A percentile compares a stretch with the other conserved stretches of the same genome.
phyloP scores from a whole-genome alignment of 1,140 invertebrate genomes.

The Tetramorium simillimum region DNA sequence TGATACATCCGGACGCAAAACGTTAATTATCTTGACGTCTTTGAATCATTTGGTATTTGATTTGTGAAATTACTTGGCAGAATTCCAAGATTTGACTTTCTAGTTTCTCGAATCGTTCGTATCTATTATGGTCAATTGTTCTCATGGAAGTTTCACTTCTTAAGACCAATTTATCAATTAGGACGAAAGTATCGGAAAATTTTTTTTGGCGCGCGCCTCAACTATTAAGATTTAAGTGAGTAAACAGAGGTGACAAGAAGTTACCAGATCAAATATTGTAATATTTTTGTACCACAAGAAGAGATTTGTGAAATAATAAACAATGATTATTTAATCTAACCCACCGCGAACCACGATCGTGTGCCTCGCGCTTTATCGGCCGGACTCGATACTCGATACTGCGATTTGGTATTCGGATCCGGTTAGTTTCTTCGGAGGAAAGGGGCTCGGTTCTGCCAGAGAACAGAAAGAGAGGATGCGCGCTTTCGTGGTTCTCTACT shows the following conservation, averaged over 20 bases:
- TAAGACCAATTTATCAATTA: not conserved
- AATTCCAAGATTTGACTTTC: not conserved
- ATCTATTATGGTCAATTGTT: not conserved
- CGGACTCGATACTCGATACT: slow-evolving; percentile 53
- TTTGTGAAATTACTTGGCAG: not conserved
- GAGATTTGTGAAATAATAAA: slow-evolving; percentile 82
- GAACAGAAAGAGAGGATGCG: slow-evolving; percentile 59
- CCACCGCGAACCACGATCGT: slow-evolving; percentile 42
- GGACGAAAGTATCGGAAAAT: not conserved
- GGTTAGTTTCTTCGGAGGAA: slow-evolving; percentile 21
- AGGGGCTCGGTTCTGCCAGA: slow-evolving; percentile 2
- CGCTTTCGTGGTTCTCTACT: slow-evolving; percentile 60
- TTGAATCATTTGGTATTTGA: not conserved
- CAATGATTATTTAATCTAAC: slow-evolving; percentile 72
- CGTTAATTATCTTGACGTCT: not conserved
- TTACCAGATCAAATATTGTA: slow-evolving; percentile 76
- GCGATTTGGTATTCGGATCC: slow-evolving; percentile 3
- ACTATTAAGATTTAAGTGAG: slow-evolving; percentile 69
- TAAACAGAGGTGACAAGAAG: slow-evolving; percentile 61
- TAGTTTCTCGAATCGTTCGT: not conserved
- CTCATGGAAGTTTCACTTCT: not conserved
- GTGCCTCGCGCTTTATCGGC: slow-evolving; percentile 36
- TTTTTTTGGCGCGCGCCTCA: slow-evolving; percentile 36
- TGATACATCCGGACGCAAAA: not conserved
- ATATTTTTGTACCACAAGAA: slow-evolving; percentile 82